Evolutionary conservation across 2,113 vertebrate species (phyloP).

Genomic region (Erythrocebus patas): DNA sequence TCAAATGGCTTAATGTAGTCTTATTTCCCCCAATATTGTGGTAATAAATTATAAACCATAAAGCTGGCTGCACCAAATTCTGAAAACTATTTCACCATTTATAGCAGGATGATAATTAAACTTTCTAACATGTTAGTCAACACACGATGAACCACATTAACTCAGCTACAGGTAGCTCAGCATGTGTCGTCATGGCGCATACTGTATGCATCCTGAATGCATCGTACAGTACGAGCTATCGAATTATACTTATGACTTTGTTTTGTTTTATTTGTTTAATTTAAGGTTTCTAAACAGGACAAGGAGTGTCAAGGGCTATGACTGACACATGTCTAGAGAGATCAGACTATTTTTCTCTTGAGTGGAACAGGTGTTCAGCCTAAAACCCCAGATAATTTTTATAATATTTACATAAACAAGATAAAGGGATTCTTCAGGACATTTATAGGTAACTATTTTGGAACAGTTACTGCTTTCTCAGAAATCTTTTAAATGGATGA

Average conservation of each 20-base stretch:
- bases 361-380: background rate
- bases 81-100: constrained; percentile 20
- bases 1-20: background rate
- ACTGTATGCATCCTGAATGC: too few species aligned
- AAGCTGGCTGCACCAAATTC: background rate
- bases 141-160: background rate
- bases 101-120: background rate
- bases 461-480: background rate
- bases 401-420: background rate
- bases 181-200: background rate
- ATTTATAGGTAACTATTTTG: background rate
- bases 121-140: background rate
- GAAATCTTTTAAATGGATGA: background rate
- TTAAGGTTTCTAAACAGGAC: background rate
- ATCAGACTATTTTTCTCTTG: background rate
- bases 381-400: background rate
- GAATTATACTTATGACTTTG: background rate
- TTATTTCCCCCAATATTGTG: background rate
- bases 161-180: background rate
- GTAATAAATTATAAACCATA: background rate
- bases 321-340: background rate
- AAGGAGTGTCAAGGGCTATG: background rate
- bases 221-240: too few species aligned
- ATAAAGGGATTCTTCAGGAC: background rate
- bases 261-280: background rate